Percentiles rank a stretch among this genome's conserved stretches.
phyloP scores from a whole-genome alignment of 2,797 vertebrate genomes.

The Kryptopterus vitreolus region DNA sequence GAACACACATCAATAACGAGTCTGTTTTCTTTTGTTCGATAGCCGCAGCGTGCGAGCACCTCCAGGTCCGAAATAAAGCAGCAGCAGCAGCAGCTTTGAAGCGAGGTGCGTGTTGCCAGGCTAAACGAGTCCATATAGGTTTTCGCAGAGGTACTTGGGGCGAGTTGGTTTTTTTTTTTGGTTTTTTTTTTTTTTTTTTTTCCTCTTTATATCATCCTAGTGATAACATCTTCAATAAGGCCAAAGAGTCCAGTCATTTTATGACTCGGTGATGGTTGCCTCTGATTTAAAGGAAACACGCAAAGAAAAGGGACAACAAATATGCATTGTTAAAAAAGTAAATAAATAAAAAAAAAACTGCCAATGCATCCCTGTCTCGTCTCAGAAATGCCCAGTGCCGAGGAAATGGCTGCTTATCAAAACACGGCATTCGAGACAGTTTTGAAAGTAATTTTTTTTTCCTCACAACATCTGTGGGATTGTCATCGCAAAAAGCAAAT shows the following conservation, averaged over 20 bases:
- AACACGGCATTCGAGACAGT: constrained; percentile 46
- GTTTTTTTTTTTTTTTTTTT: constrained; percentile 59
- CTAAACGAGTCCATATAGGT: constrained; percentile 53
- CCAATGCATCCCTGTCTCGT: constrained; percentile 16
- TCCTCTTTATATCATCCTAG: constrained; percentile 62
- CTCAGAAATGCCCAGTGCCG: constrained; percentile 57
- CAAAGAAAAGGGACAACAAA: constrained; percentile 22
- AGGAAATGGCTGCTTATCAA: constrained; percentile 47
- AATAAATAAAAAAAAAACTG: no score
- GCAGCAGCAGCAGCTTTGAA: constrained; percentile 56
- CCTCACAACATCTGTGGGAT: constrained; percentile 73
- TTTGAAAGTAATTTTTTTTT: constrained; percentile 67
- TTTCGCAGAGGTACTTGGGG: constrained; percentile 37
- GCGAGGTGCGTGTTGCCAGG: constrained; percentile 49
- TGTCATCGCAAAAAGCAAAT: constrained; percentile 71
- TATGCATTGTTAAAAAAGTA: neutral
- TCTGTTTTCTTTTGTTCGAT: constrained; percentile 38
- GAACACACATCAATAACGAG: constrained; percentile 47
- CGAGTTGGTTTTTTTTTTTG: constrained; percentile 58
- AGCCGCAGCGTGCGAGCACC: constrained; percentile 17
- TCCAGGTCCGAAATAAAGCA: constrained; percentile 62
- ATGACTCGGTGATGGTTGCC: constrained; percentile 51
- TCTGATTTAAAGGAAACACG: constrained; percentile 46
- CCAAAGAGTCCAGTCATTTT: constrained; percentile 64
- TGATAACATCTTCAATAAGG: constrained; percentile 78